Base-by-base conservation (phyloP, 2,888 invertebrate genomes). In the Lamellibrachia satsuma region DNA sequence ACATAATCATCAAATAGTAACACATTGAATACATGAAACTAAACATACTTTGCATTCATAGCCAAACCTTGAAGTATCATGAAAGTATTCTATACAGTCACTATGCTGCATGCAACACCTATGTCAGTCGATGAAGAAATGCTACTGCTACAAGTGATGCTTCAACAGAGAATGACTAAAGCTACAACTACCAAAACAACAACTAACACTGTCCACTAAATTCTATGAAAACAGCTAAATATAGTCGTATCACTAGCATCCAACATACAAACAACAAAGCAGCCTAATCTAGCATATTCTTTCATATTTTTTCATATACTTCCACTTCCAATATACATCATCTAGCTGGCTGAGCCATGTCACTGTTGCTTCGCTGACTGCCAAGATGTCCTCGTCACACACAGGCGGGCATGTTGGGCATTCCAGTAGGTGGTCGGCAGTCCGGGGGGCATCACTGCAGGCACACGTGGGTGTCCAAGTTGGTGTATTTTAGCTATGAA, bases 121-220 rank as follows among this genome's bases (percentile, higher is more conserved):
- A 91, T 91, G 91, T 3, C 22, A 91, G 27, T 91, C 91, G 27
- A 39, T 1, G 39, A 91, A 91, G 91, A 91, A 91, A 91, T 91
- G 27, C 91, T 91, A 22, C 91, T n/a, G 39, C 91, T 91, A 91
- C 15, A 22, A 75, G 75, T 15, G 22, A 75, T n/a, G 75, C 75
- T 75, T 22, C 27, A 27, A n/a, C 91, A 39, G 4, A 91, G n/a
- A 91, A n/a, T n/a, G 27, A 91, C 9, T n/a, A 91, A 91, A 91
- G 91, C 27, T 91, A 91, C 91, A 91, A 91, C 91, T 91, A 91
- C 91, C 91, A 91, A 39, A 91, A 91, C 91, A 3, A 91, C 91
- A 15, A 91, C 9, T 91, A 91, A 91, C 39, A 91, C 91, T 91
- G 91, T 22, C 22, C n/a, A 91, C 27, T n/a, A 22, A 91, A 22